A percentile compares a stretch with the other conserved stretches of the same genome.
These are phyloP conservation scores for Alfaro cultratus DNA, from an alignment of 2,797 vertebrate genomes.

Conservation along the genomic window DNA sequence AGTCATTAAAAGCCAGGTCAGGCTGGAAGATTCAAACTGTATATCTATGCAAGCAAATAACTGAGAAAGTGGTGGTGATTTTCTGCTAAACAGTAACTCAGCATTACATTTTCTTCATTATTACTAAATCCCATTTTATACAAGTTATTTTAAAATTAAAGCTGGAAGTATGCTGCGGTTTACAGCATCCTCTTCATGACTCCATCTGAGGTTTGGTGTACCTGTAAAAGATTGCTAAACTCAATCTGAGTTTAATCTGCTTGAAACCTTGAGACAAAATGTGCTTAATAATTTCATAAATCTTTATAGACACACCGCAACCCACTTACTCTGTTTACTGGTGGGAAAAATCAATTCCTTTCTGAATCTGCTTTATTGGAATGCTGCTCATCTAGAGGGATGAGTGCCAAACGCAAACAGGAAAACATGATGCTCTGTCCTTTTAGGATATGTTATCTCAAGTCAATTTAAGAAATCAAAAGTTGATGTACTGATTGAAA, in stretches of 20 bases:
- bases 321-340: not conserved
- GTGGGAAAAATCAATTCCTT: not conserved
- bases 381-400: not conserved
- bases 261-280: not conserved
- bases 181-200: not conserved
- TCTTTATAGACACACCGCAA: not conserved
- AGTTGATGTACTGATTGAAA: not conserved
- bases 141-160: not conserved
- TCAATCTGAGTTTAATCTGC: not conserved
- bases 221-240: no score
- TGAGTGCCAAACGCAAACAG: not conserved
- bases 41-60: not conserved
- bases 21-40: no score
- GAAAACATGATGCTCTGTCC: not conserved
- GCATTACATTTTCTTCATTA: not conserved
- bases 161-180: not conserved
- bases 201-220: not conserved
- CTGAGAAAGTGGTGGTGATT: not conserved
- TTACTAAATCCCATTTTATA: no score
- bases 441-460: not conserved
- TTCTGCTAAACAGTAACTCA: not conserved
- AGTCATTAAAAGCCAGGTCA: not conserved
- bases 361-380: not conserved
- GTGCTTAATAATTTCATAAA: not conserved
- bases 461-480: not conserved